Evolutionary conservation across 1,140 invertebrate genomes (phyloP).

Genomic region (Rhopalosiphum padi): DNA sequence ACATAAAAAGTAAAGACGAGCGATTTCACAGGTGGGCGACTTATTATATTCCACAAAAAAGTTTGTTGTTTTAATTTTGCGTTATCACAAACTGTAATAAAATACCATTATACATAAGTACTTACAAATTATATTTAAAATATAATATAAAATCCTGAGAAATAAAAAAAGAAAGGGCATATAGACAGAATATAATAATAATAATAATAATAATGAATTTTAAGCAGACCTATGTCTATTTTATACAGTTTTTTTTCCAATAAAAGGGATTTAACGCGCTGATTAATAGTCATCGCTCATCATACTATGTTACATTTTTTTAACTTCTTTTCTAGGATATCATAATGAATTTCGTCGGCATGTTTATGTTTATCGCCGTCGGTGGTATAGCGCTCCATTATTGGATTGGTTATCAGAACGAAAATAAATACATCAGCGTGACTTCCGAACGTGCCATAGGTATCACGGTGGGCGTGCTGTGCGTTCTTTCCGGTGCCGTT

Average conservation of each 20-base stretch:
- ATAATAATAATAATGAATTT: background rate
- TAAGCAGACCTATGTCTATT: background rate
- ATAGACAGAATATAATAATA: background rate
- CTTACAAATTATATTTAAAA: background rate
- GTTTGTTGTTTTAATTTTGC: background rate
- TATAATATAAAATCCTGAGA: background rate
- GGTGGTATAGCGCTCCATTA: constrained; percentile 85
- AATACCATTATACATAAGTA: background rate
- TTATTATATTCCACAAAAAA: background rate
- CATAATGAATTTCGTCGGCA: constrained; percentile 85
- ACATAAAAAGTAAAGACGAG: background rate
- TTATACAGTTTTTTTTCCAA: background rate
- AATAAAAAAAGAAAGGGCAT: background rate
- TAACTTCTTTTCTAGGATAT: constrained; percentile 71
- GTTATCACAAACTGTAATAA: background rate
- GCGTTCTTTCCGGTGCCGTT: constrained; percentile 76
- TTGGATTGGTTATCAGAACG: constrained; percentile 81
- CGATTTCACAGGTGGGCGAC: background rate
- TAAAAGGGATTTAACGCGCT: background rate
- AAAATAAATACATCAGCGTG: constrained; percentile 74
- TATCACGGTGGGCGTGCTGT: constrained; percentile 78
- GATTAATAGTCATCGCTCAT: background rate
- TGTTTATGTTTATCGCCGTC: constrained; percentile 81
- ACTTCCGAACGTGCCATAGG: constrained; percentile 78
- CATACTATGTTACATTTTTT: background rate